phyloP scores from a whole-genome alignment of 2,888 invertebrate genomes.

The Drosophila yooni region DNA sequence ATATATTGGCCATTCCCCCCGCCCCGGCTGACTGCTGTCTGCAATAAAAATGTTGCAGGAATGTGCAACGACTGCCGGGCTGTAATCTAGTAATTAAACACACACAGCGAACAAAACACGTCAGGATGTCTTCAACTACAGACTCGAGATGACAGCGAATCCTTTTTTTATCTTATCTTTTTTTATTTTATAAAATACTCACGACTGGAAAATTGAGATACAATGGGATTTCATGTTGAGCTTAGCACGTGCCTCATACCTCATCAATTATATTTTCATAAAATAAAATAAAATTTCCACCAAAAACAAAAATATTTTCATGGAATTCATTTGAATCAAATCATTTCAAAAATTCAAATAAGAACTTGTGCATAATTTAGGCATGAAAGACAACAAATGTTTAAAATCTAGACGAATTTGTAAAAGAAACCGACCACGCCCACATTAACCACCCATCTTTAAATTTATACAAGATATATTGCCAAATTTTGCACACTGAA shows the following conservation, averaged over 20 bases:
- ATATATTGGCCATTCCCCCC: constrained; percentile 36
- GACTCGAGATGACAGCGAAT: constrained; percentile 12
- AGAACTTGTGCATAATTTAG: not conserved
- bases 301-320: not conserved
- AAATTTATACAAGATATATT: not conserved
- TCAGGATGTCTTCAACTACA: constrained; percentile 59
- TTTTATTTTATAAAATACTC: too few species aligned
- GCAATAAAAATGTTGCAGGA: constrained; percentile 49
- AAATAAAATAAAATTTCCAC: not conserved
- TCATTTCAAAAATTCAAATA: not conserved
- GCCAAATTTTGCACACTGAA: not conserved
- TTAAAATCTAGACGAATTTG: not conserved
- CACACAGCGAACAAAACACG: constrained; percentile 33
- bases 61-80: constrained; percentile 21
- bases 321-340: not conserved
- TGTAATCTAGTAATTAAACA: constrained; percentile 43
- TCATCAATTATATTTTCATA: too few species aligned
- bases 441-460: not conserved
- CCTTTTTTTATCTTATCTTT: not conserved
- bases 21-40: constrained; percentile 7
- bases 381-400: not conserved
- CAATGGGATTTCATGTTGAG: not conserved
- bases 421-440: not conserved
- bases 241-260: too few species aligned
- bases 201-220: not conserved